Conservation (phyloP, 2,113 vertebrate genomes). For the Sylvilagus bachmani region DNA sequence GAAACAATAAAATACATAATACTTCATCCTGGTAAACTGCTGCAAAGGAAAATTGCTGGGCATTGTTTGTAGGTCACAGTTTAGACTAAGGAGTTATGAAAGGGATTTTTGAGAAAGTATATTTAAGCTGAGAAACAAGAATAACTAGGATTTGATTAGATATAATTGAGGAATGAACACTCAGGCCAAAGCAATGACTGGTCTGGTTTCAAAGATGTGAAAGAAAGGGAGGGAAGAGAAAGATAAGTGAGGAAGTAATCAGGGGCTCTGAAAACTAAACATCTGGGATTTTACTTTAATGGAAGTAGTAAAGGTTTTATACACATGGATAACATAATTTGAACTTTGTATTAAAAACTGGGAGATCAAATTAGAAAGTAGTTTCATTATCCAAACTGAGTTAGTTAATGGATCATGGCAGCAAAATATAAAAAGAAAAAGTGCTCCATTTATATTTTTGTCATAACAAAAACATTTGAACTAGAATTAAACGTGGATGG, state of each 20-base stretch:
- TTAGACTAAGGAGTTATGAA: neutral
- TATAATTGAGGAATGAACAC: rapidly evolving
- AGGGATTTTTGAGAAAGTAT: neutral
- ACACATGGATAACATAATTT: neutral
- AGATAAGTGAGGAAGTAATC: neutral
- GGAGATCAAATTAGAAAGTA: neutral
- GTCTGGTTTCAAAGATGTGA: neutral
- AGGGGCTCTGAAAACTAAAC: neutral
- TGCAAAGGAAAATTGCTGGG: neutral
- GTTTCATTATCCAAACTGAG: neutral
- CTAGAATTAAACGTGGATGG: neutral
- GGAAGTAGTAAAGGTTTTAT: neutral
- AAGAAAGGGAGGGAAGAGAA: neutral
- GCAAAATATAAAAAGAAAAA: neutral
- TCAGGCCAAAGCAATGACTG: neutral
- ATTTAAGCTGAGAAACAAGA: neutral
- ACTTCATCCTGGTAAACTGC: neutral
- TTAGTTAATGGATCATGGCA: neutral
- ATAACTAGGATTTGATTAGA: neutral
- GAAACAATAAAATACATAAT: neutral
- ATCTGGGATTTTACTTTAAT: neutral
- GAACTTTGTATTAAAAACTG: neutral
- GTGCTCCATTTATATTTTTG: neutral
- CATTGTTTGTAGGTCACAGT: neutral
- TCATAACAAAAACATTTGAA: neutral